A percentile compares a stretch with the other conserved stretches of the same genome.
Evolutionary conservation across 2,113 vertebrate species (phyloP).

Genomic region (Oryzias curvinotus): DNA sequence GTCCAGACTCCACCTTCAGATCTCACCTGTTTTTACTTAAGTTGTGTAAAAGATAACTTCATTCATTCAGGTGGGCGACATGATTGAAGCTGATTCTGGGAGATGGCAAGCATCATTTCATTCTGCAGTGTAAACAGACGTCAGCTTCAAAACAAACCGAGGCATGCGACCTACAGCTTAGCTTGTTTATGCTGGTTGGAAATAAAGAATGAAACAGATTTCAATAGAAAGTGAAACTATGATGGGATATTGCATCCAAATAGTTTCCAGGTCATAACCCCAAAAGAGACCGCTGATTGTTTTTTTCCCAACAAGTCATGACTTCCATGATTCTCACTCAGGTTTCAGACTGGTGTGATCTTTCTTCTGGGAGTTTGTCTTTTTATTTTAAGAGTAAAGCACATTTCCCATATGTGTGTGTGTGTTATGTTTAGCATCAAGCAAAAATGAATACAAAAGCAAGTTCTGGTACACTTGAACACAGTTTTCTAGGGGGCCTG

Average conservation of each 20-base stretch:
- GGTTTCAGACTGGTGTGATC: background rate
- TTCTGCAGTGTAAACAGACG: background rate
- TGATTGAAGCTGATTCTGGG: constrained; percentile 1
- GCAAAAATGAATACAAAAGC: no score
- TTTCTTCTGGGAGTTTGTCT: background rate
- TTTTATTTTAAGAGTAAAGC: no score
- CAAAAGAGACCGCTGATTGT: background rate
- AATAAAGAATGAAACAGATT: constrained; percentile 4
- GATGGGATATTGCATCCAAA: background rate
- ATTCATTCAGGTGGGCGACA: background rate
- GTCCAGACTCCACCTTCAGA: constrained; percentile 1
- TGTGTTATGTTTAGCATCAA: no score
- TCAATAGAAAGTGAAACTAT: background rate
- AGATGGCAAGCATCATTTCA: background rate
- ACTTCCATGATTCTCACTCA: constrained; percentile 26
- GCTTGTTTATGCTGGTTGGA: background rate
- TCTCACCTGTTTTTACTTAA: background rate
- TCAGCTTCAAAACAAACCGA: constrained; percentile 12
- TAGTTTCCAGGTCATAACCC: constrained; percentile 10
- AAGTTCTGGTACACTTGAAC: no score
- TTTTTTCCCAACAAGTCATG: constrained; percentile 1
- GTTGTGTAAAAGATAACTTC: background rate
- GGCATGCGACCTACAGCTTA: constrained; percentile 6
- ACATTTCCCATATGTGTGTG: no score
- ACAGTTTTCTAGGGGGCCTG: no score